Conservation (phyloP, 2,113 vertebrate genomes). For the Odontesthes bonariensis region DNA sequence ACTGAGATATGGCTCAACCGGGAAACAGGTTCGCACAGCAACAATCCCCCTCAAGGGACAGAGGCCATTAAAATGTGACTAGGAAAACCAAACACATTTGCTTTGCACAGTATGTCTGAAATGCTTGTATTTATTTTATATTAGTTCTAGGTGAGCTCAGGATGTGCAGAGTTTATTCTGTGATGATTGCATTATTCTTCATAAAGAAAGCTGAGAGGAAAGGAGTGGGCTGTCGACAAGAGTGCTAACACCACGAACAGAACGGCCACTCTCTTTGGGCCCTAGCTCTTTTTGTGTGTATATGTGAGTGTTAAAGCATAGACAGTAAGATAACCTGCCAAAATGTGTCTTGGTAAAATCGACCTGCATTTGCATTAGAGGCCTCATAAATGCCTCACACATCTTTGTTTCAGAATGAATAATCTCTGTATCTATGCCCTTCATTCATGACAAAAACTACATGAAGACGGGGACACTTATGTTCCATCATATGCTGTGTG, state of each 20-base stretch:
- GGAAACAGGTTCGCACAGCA: slow-evolving; percentile 65
- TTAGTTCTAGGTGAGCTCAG: slow-evolving; percentile 61
- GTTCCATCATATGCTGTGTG: slow-evolving; percentile 39
- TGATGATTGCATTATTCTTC: slow-evolving; percentile 54
- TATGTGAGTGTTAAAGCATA: neutral
- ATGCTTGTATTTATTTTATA: slow-evolving; percentile 62
- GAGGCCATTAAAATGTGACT: slow-evolving; percentile 75
- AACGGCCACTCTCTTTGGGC: neutral
- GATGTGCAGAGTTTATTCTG: slow-evolving; percentile 53
- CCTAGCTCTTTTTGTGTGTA: neutral
- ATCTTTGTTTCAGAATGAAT: slow-evolving; percentile 10
- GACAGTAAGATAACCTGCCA: slow-evolving; percentile 13
- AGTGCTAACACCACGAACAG: slow-evolving; percentile 10
- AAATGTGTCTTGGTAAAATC: slow-evolving; percentile 2
- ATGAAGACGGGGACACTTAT: slow-evolving; percentile 30
- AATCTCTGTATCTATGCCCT: slow-evolving; percentile 17
- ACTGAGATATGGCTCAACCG: slow-evolving; percentile 63
- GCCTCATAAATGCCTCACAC: neutral
- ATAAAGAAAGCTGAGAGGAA: slow-evolving; percentile 21
- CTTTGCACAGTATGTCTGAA: slow-evolving; percentile 70
- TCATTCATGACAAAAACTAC: slow-evolving; percentile 34
- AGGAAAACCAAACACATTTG: slow-evolving; percentile 73
- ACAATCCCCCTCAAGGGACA: slow-evolving; percentile 53
- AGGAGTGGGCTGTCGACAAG: slow-evolving; percentile 25
- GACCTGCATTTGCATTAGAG: neutral